Base-by-base conservation (phyloP, 2,113 vertebrate species). In the Carassius auratus region DNA sequence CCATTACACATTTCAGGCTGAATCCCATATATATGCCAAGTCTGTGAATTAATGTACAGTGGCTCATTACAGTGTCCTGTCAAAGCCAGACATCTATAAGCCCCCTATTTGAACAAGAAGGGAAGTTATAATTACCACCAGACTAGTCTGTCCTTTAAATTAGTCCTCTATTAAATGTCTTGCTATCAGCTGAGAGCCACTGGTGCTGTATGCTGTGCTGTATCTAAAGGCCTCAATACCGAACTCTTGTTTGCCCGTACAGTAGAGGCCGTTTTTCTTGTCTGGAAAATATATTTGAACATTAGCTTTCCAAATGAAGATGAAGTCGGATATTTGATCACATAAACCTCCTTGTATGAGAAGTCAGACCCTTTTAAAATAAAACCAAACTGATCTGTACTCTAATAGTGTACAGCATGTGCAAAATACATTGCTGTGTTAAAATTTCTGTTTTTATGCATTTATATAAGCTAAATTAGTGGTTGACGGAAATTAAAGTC, bases 71-170 rank as follows among this genome's bases (percentile, higher is more conserved):
- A 84, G 45, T 8, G 33, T 48, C 61, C 87, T 85, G 80, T 87
- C 85, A 90, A 59, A 75, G 71, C 52, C 59, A 87, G 57, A 83
- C 83, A 86, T 90, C 81, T 74, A 83, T 83, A 85, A 75, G 66
- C 62, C 86, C 81, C 66, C 64, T 82, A 83, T 86, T 81, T 76
- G 45, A 84, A 83, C 68, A 61, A 78, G 59, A 76, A 81, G 45
- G 66, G 52, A 87, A 66, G 84, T 80, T 83, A 84, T 84, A 89
- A 87, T 87, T 86, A 87, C 81, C 68, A 42, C 17, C 81, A 38
- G 76, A 76, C 80, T 82, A 69, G 87, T 86, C 86, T 87, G 36
- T 85, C 76, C 83, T 87, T 86, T 79, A 85, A 89, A 88, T 84
- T 68, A 87, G 69, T 26, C 62, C 23, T 80, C 61, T 73, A 66